Evolutionary conservation across 1,140 invertebrate species (phyloP).

Genomic region (Lucilia sericata): DNA sequence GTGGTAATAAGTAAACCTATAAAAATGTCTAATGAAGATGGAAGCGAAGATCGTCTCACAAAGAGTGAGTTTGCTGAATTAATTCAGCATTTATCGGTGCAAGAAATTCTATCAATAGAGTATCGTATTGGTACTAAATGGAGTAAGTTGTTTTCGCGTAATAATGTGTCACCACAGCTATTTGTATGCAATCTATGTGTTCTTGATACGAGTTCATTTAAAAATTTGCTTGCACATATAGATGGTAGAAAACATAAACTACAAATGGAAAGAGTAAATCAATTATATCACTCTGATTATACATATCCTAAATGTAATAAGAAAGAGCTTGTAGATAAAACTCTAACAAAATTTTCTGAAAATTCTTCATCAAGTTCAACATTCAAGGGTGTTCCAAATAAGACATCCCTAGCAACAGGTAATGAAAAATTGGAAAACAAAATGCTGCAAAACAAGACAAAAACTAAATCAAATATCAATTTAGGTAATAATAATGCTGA

Average conservation of each 20-base stretch:
- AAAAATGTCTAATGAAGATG: not conserved
- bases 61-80: conserved; percentile 19
- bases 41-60: conserved; percentile 22
- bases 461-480: not conserved
- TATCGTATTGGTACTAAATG: conserved; percentile 46
- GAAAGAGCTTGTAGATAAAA: not conserved
- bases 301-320: conserved; percentile 24
- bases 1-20: not conserved
- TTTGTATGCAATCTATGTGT: conserved; percentile 54
- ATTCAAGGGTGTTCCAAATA: not conserved
- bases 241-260: conserved; percentile 56
- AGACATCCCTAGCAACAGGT: no score
- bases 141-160: conserved; percentile 48
- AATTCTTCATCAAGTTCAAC: not conserved
- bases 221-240: conserved; percentile 57
- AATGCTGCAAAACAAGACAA: not conserved
- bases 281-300: conserved; percentile 47
- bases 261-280: conserved; percentile 46
- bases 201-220: conserved; percentile 54
- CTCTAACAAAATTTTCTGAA: not conserved
- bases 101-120: conserved; percentile 44
- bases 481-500: not conserved
- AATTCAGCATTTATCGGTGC: conserved; percentile 18
- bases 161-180: conserved; percentile 43
- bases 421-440: not conserved